A percentile compares a stretch with the other conserved stretches of the same genome.
Conservation (phyloP, 2,113 vertebrate species). For the Willisornis vidua region DNA sequence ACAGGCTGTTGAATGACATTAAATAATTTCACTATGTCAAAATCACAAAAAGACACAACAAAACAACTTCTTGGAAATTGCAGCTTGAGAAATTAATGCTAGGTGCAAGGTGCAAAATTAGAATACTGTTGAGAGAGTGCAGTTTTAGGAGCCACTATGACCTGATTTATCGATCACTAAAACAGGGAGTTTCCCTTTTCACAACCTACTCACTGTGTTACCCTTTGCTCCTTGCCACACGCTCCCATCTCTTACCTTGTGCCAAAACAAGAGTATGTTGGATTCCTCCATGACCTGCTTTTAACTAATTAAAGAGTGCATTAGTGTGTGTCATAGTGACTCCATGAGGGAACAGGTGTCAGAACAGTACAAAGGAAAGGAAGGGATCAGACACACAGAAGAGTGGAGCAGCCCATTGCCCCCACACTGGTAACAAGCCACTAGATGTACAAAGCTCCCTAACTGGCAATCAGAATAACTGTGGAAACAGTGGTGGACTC, state of each 20-base stretch:
- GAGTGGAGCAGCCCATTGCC: not conserved
- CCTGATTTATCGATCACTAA: not conserved
- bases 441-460: not conserved
- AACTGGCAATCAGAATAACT: not conserved
- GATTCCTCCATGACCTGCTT: not conserved
- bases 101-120: not conserved
- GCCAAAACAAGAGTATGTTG: not conserved
- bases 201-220: not conserved
- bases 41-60: not conserved
- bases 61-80: not conserved
- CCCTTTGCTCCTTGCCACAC: not conserved
- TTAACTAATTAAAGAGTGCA: not conserved
- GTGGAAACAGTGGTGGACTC: not conserved
- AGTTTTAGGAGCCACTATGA: not conserved
- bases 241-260: not conserved
- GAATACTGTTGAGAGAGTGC: not conserved
- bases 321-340: not conserved
- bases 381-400: not conserved
- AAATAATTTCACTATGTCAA: not conserved
- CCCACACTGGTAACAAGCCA: not conserved
- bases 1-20: not conserved
- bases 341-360: not conserved
- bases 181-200: not conserved
- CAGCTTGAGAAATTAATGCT: not conserved
- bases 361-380: not conserved